phyloP scores from a whole-genome alignment of 2,797 vertebrate species.

The Bovichtus diacanthus region DNA sequence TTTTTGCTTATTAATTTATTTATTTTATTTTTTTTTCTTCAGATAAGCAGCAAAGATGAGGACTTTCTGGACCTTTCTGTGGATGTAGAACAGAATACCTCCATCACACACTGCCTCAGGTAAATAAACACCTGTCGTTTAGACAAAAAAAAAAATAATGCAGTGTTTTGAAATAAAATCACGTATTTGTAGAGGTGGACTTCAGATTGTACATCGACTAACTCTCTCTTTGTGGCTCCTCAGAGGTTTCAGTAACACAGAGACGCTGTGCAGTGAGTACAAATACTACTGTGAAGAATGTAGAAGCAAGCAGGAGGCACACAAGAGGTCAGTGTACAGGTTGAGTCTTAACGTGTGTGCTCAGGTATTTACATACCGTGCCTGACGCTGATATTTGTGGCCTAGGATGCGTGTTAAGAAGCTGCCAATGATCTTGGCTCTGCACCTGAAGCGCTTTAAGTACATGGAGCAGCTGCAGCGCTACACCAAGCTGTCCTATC shows the following conservation, averaged over 20 bases:
- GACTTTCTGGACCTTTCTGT: conserved; percentile 99
- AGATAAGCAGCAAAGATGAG: conserved; percentile 99
- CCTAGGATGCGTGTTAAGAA: conserved; percentile 91
- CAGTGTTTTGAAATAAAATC: neutral
- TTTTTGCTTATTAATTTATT: conserved; percentile 56
- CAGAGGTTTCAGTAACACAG: conserved; percentile 99
- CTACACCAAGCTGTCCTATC: conserved; percentile 97
- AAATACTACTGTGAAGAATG: conserved; percentile 99
- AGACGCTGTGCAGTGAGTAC: conserved; percentile 98
- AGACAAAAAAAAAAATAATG: neutral
- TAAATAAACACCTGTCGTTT: conserved; percentile 52
- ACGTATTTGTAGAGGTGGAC: neutral
- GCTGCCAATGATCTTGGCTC: conserved; percentile 96
- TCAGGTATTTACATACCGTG: neutral
- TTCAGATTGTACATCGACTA: conserved; percentile 8
- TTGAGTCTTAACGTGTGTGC: neutral
- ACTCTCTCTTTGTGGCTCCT: conserved; percentile 31
- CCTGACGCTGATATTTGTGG: conserved; percentile 2
- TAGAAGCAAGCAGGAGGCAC: conserved; percentile 99
- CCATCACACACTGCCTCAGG: conserved; percentile 99
- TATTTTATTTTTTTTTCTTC: conserved; percentile 30
- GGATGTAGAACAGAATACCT: conserved; percentile 98
- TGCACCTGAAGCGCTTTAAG: conserved; percentile 98
- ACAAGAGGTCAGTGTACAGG: conserved; percentile 90
- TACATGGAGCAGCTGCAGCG: conserved; percentile 98